A percentile compares a stretch with the other conserved stretches of the same genome.
These are phyloP conservation scores for Tenualosa thibaudeaui DNA, from an alignment of 2,797 vertebrate genomes.

Conservation along the genomic window DNA sequence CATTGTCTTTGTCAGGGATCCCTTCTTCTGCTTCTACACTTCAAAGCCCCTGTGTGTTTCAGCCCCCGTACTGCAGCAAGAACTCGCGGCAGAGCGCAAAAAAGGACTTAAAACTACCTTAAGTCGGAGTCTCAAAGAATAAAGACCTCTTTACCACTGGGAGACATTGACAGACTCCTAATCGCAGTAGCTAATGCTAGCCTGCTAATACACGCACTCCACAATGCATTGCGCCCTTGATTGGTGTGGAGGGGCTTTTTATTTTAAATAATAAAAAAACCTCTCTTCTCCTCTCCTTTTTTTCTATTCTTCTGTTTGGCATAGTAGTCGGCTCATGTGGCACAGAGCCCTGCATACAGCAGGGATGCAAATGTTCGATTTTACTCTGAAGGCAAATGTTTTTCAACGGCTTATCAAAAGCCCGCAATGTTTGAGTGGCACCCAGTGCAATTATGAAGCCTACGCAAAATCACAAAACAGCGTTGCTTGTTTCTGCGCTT, in stretches of 20 bases:
- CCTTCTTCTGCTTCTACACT: slow-evolving; percentile 68
- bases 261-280: neutral
- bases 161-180: slow-evolving; percentile 25
- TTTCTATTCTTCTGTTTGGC: neutral
- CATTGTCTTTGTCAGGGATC: slow-evolving; percentile 65
- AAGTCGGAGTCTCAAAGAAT: slow-evolving; percentile 32
- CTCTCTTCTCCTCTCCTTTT: neutral
- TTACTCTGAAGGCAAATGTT: slow-evolving; percentile 31
- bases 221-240: slow-evolving; percentile 18
- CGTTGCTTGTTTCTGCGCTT: slow-evolving; percentile 21
- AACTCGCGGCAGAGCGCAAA: neutral
- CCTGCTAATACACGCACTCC: slow-evolving; percentile 24
- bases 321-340: neutral
- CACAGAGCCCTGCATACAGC: neutral
- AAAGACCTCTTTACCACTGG: slow-evolving; percentile 28
- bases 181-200: neutral
- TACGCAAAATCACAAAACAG: slow-evolving; percentile 40
- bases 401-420: slow-evolving; percentile 37
- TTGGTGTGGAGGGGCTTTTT: slow-evolving; percentile 1
- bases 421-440: slow-evolving; percentile 28
- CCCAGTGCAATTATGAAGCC: slow-evolving; percentile 36
- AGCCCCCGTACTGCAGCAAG: neutral
- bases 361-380: slow-evolving; percentile 30
- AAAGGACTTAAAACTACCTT: slow-evolving; percentile 37
- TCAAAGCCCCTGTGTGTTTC: slow-evolving; percentile 59